Conservation (phyloP, 2,888 invertebrate genomes). For the Stegophylla sp. region DNA sequence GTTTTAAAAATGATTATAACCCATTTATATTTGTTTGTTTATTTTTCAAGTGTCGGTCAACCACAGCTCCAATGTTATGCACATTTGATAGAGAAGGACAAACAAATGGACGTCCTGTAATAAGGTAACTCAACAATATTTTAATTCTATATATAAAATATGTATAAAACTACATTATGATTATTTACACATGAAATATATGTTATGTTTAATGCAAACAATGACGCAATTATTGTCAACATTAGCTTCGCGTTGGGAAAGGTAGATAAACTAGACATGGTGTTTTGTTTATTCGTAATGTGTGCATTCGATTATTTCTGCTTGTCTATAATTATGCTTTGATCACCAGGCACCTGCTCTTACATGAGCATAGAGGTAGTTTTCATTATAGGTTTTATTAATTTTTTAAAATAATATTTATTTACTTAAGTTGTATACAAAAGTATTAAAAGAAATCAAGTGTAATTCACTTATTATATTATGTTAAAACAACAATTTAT, state of each 20-base stretch:
- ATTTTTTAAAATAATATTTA: slow-evolving; percentile 12
- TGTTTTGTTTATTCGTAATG: slow-evolving; percentile 73
- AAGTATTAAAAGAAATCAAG: background rate
- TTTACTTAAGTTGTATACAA: background rate
- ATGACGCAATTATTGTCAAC: slow-evolving; percentile 61
- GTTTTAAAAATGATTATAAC: background rate
- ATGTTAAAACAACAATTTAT: background rate
- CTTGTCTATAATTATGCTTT: slow-evolving; percentile 62
- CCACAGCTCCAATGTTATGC: slow-evolving; percentile 59
- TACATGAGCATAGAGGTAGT: slow-evolving; percentile 36
- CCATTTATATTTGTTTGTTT: slow-evolving; percentile 8
- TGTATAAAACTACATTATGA: slow-evolving; percentile 38
- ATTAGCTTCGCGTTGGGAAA: slow-evolving; percentile 76
- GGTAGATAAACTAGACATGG: slow-evolving; percentile 80
- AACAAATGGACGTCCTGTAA: slow-evolving; percentile 56
- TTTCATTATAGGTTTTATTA: slow-evolving; percentile 18
- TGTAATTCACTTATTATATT: slow-evolving; percentile 2
- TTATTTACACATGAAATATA: slow-evolving; percentile 21
- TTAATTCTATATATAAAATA: slow-evolving; percentile 40
- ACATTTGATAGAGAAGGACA: slow-evolving; percentile 54
- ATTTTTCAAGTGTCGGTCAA: slow-evolving; percentile 46
- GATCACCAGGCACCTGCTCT: slow-evolving; percentile 30
- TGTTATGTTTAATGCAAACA: slow-evolving; percentile 49
- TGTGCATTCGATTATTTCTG: slow-evolving; percentile 65
- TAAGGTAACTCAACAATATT: slow-evolving; percentile 32